phyloP scores from a whole-genome alignment of 1,140 invertebrate species.

The Zaprionus camerounensis region DNA sequence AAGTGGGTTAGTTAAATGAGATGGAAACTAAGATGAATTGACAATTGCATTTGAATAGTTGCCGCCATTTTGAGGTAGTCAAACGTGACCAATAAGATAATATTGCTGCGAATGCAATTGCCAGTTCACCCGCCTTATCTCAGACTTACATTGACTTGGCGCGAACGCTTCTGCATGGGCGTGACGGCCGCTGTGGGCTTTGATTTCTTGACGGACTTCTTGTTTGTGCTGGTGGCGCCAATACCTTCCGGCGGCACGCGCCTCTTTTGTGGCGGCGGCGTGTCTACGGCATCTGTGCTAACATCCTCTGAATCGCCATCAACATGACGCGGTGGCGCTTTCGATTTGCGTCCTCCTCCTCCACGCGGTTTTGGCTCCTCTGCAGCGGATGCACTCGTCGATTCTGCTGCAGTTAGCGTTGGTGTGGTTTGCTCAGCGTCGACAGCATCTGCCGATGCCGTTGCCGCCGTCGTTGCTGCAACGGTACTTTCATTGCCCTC shows the following conservation, averaged over 20 bases:
- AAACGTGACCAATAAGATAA: background rate
- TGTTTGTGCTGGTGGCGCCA: conserved; percentile 17
- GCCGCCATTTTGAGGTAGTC: background rate
- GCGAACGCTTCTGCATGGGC: conserved; percentile 64
- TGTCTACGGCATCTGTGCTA: conserved; percentile 9
- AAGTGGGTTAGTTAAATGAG: background rate
- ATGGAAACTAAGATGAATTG: background rate
- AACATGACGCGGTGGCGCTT: conserved; percentile 87
- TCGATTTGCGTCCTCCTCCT: conserved; percentile 90
- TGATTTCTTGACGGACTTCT: conserved; percentile 53
- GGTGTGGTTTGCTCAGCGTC: background rate
- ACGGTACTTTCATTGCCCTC: conserved; percentile 14
- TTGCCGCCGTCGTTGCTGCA: background rate
- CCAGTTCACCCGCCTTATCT: background rate
- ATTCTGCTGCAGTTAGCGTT: background rate
- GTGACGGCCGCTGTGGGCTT: conserved; percentile 75
- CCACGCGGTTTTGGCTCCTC: conserved; percentile 29
- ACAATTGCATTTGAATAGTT: background rate
- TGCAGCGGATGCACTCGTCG: background rate
- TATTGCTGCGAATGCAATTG: background rate
- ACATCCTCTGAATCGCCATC: conserved; percentile 61
- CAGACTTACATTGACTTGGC: conserved; percentile 43
- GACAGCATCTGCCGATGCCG: background rate
- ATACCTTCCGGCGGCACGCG: conserved; percentile 62
- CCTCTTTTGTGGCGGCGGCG: conserved; percentile 51